A percentile compares a stretch with the other conserved stretches of the same genome.
These are phyloP conservation scores for Julus scandinavius DNA, from an alignment of 2,888 invertebrate genomes.

Conservation along the genomic window DNA sequence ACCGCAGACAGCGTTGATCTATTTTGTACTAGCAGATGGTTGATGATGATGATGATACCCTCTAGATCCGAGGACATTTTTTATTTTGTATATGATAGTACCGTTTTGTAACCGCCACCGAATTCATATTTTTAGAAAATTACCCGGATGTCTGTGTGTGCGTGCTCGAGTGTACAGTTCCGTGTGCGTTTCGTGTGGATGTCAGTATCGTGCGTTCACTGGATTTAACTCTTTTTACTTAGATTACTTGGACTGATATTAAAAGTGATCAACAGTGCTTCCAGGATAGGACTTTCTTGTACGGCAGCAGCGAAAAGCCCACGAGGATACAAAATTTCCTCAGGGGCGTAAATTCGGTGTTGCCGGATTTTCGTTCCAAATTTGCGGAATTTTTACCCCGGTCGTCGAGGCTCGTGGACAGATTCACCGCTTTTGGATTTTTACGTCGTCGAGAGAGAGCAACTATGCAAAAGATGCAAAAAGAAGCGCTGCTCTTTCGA, in stretches of 20 bases:
- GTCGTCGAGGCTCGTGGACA: neutral
- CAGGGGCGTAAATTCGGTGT: neutral
- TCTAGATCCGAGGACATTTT: neutral
- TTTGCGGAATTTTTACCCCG: neutral
- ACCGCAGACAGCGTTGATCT: slow-evolving; percentile 10
- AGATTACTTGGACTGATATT: slow-evolving; percentile 19
- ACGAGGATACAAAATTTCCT: neutral
- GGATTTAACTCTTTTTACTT: slow-evolving; percentile 27
- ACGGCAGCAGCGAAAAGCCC: neutral
- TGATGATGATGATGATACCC: neutral
- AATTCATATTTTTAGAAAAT: slow-evolving; percentile 41
- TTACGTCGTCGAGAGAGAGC: too few species aligned
- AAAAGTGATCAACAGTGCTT: slow-evolving; percentile 39
- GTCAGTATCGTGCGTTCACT: neutral
- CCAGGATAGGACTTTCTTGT: slow-evolving; percentile 45
- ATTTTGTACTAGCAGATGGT: neutral
- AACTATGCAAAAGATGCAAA: too few species aligned
- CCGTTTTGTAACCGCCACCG: neutral
- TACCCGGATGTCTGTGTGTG: slow-evolving; percentile 5
- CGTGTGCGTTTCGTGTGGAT: neutral
- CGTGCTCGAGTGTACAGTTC: neutral
- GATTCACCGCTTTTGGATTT: neutral
- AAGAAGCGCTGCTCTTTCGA: too few species aligned
- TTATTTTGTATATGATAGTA: slow-evolving; percentile 41
- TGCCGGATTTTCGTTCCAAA: neutral